Base-by-base conservation (phyloP, 1,140 invertebrate genomes). In the Prorops nasuta region DNA sequence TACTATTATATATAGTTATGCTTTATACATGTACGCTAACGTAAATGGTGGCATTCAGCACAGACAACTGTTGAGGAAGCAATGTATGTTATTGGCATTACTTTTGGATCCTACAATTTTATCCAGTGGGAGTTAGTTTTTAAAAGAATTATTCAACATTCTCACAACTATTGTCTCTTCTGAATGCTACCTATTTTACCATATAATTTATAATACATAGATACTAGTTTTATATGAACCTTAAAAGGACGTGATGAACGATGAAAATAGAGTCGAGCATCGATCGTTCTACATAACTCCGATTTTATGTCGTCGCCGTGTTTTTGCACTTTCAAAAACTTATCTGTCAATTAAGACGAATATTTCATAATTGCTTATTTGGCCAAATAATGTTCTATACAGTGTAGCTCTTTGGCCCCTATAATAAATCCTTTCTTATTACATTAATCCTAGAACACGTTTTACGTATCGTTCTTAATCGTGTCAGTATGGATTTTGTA, bases 181-280 rank as follows among this genome's bases (percentile, higher is more conserved):
- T n/a, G n/a, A n/a, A n/a, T n/a, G n/a, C n/a, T n/a, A n/a, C n/a
- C n/a, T n/a, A n/a, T n/a, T n/a, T 63, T 68, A 56, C 70, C 73
- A 76, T 76, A 77, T 73, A 66, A 72, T 75, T 74, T 77, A 77
- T 73, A 72, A 69, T 77, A 77, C 74, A 77, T 76, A 73, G 68
- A 74, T 71, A 67, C 65, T 71, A 75, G 56, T 63, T n/a, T n/a
- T 54, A 63, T 74, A 73, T 69, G 67, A 73, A 72, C 66, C 69
- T 66, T 66, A 58, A 66, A 58, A 70, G 63, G n/a, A n/a, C n/a
- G n/a, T n/a, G 59, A 75, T 72, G 68, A 68, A 64, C 60, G 66
- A 64, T 70, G 70, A 73, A 69, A 70, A 68, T 70, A 74, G 72
- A 67, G 74, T 69, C 72, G 52, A 67, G 4, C 10, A 6, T 28